These are phyloP conservation scores for Rana temporaria DNA, from an alignment of 2,113 vertebrate genomes.

Conservation along the genomic window DNA sequence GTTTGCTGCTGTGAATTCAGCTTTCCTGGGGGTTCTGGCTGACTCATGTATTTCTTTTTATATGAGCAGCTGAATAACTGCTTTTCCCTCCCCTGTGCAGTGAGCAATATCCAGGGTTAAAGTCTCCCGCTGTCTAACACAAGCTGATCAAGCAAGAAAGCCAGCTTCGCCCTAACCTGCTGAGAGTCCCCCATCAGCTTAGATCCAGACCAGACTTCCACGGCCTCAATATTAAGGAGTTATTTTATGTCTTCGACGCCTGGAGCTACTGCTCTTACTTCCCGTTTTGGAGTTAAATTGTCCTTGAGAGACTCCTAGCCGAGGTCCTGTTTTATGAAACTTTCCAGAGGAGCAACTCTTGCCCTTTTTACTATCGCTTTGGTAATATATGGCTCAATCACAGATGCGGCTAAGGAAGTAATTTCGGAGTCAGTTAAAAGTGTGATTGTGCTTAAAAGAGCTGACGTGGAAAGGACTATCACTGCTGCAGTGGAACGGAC, in stretches of 20 bases:
- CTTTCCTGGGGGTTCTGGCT: constrained; percentile 1
- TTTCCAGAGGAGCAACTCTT: constrained; percentile 25
- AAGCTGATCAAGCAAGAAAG: constrained; percentile 41
- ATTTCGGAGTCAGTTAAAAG: constrained; percentile 43
- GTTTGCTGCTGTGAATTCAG: constrained; percentile 11
- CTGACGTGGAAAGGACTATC: constrained; percentile 6
- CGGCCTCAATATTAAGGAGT: constrained; percentile 35
- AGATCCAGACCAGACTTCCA: constrained; percentile 13
- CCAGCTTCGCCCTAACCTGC: constrained; percentile 32
- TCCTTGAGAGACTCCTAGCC: constrained; percentile 42
- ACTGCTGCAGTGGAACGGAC: neutral
- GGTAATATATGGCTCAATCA: constrained; percentile 45
- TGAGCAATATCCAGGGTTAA: constrained; percentile 52
- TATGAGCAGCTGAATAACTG: constrained; percentile 40
- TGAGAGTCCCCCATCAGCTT: constrained; percentile 19
- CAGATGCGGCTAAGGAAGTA: constrained; percentile 31
- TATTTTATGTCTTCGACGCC: constrained; percentile 40
- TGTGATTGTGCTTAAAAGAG: neutral
- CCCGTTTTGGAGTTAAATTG: constrained; percentile 46
- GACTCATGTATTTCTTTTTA: constrained; percentile 43
- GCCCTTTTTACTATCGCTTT: constrained; percentile 36
- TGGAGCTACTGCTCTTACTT: constrained; percentile 30
- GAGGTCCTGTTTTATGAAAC: constrained; percentile 51
- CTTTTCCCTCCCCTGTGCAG: constrained; percentile 25
- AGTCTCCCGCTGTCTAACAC: constrained; percentile 26